Base-by-base conservation (phyloP, 2,797 vertebrate species). In the Ctenosaura bakeri region DNA sequence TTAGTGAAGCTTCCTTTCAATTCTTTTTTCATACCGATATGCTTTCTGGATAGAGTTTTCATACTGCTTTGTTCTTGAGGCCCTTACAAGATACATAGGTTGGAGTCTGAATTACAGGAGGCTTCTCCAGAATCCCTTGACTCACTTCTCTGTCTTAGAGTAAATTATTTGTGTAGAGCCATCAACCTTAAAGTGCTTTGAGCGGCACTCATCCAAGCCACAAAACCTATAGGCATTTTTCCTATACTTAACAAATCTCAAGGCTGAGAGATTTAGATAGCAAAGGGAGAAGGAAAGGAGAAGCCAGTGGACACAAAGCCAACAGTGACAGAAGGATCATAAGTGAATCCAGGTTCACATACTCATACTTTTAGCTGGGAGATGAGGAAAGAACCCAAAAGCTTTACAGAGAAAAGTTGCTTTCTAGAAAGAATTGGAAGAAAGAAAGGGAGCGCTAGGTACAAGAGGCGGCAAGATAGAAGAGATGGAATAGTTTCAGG, bases 101-200 rank as follows among this genome's bases (percentile, higher is more conserved):
- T 90, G 46, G 91, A 90, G 90, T 95, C 81, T 89, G 69, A 82
- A 64, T 24, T 26, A 93, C 78, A 85, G 92, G 7, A n/a, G 66
- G 5, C n/a, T 35, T 24, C 20, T 73, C 13, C 10, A 38, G 46
- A 10, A 24, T 22, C 18, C 42, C 32, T n/a, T 29, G 32, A 85
- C 3, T 18, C 20, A 0, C 20, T 24, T 46, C 2, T 35, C 5
- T 24, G 22, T 54, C 32, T 32, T 6, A 14, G 29, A 74, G 38
- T 22, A 52, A 35, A 6, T 38, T 35, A 32, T 24, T 69, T 69
- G 66, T n/a, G 16, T 29, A n/a, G 42, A 3, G 26, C 12, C 38
- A 20, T 35, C 42, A 1, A 18, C 59, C 18, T 62, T 5, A 20
- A 62, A 62, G 59, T 62, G 18, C 59, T 62, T 62, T 62, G 59